Base-by-base conservation (phyloP, 2,797 vertebrate species). In the Periophthalmus magnuspinnatus region DNA sequence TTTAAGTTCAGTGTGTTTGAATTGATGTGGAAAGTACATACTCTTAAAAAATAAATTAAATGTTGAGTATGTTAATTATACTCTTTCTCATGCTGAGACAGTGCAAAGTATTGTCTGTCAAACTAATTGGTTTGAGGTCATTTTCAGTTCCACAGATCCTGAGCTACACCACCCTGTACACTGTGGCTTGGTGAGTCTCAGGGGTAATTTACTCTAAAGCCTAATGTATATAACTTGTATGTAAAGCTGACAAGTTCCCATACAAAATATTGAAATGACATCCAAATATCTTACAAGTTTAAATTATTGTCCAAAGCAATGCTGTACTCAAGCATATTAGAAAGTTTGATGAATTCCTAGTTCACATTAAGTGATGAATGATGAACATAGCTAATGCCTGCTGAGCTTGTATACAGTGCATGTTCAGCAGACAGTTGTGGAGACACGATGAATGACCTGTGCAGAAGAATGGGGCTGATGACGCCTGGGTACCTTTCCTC, bases 361-460 rank as follows among this genome's bases (percentile, higher is more conserved):
- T 34, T 57, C 65, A 74, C 62, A 74, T 73, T 67, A 64, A 67
- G 68, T 76, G 85, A 68, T 79, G 81, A 91, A 68, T 85, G 81
- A 89, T 60, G 75, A 65, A 77, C 13, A 38, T 70, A 55, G 78
- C 77, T 78, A 75, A 81, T 76, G 61, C 33, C 58, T 70, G 72
- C 67, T 78, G 75, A 70, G 56, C 74, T 86, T 71, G 21, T 36
- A 56, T n/a, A 73, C 63, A 50, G 63, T 65, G 63, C 61, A 75
- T 32, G 47, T 77, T 67, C 65, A 24, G 66, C 11, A 47, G 81
- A 81, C 81, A 82, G 67, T 50, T 78, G 80, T 82, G 77, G 78
- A 76, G 79, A 77, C 75, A 78, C 79, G 72, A 91, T 82, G 71
- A 82, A 91, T 71, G 85, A 81, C 75, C 85, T 90, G 86, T 79